These are phyloP conservation scores for Seladonia tumulorum DNA, from an alignment of 2,888 invertebrate species.

Conservation along the genomic window DNA sequence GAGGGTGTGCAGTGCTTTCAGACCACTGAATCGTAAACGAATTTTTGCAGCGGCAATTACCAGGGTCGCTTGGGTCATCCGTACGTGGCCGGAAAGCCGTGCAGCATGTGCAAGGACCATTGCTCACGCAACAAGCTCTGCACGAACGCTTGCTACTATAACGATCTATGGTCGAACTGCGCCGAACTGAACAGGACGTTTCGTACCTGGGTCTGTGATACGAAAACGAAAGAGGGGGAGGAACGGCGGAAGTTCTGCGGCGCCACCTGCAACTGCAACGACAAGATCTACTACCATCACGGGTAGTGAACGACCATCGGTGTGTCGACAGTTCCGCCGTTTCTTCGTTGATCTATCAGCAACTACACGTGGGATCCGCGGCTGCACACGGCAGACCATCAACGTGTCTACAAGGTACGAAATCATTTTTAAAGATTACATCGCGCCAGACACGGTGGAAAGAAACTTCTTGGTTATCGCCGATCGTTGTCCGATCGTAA, in stretches of 20 bases:
- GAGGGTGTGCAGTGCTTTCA: not conserved
- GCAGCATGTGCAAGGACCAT: conserved; percentile 87
- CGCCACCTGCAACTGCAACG: conserved; percentile 90
- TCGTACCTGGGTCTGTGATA: conserved; percentile 87
- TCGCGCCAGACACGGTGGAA: not conserved
- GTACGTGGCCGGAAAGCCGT: conserved; percentile 88
- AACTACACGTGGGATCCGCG: conserved; percentile 6
- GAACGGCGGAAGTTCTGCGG: conserved; percentile 87
- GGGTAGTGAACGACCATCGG: conserved; percentile 52
- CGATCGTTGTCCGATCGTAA: conserved; percentile 24
- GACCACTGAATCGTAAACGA: not conserved
- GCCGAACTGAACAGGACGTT: conserved; percentile 86
- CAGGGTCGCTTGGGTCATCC: conserved; percentile 83
- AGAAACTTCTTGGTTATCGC: conserved; percentile 1
- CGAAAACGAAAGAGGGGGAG: conserved; percentile 85
- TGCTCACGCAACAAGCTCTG: conserved; percentile 89
- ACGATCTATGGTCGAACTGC: conserved; percentile 91
- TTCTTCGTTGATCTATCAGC: conserved; percentile 15
- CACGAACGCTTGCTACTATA: conserved; percentile 89
- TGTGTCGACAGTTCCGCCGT: not conserved
- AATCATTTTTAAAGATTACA: conserved; percentile 35
- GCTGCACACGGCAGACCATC: not conserved
- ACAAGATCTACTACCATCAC: conserved; percentile 84
- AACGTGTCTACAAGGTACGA: conserved; percentile 41
- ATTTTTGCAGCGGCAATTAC: conserved; percentile 72